Percentiles rank a stretch among this genome's conserved stretches.
Conservation (phyloP, 2,888 invertebrate genomes). For the Nomada goodeniana region DNA sequence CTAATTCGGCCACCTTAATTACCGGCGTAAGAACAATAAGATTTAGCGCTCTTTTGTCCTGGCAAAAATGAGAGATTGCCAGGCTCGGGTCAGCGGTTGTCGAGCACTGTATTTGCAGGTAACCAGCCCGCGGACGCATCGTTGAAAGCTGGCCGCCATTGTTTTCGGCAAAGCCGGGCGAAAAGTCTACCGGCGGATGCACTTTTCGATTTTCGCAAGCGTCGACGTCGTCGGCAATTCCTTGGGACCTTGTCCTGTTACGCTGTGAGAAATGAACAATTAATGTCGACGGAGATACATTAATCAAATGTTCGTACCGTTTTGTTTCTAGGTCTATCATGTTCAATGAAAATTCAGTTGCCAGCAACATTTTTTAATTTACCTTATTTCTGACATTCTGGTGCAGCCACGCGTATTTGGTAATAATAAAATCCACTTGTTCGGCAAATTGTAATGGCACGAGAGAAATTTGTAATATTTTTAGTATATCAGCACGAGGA, state of each 20-base stretch:
- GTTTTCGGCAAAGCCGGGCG: conserved; percentile 48
- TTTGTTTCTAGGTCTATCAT: too few species aligned
- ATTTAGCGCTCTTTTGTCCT: conserved; percentile 83
- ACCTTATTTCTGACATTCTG: too few species aligned
- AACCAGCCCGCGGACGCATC: conserved; percentile 63
- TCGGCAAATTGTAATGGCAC: too few species aligned
- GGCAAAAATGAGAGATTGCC: conserved; percentile 83
- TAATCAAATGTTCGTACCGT: too few species aligned
- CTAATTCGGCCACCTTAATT: conserved; percentile 83
- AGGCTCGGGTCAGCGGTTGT: conserved; percentile 79
- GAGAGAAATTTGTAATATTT: neutral
- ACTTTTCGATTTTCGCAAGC: conserved; percentile 39
- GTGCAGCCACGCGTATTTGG: too few species aligned
- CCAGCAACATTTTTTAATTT: too few species aligned
- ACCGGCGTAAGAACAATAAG: conserved; percentile 84
- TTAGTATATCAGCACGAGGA: too few species aligned
- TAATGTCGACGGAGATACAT: too few species aligned
- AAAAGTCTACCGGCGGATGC: conserved; percentile 48
- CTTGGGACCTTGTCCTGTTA: conserved; percentile 19
- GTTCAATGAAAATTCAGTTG: too few species aligned
- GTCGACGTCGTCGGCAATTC: neutral
- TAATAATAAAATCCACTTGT: too few species aligned
- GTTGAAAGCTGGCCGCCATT: conserved; percentile 51
- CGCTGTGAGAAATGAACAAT: neutral
- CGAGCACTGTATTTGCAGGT: conserved; percentile 70